These are phyloP conservation scores for Theretra japonica DNA, from an alignment of 2,888 invertebrate species.

Conservation along the genomic window DNA sequence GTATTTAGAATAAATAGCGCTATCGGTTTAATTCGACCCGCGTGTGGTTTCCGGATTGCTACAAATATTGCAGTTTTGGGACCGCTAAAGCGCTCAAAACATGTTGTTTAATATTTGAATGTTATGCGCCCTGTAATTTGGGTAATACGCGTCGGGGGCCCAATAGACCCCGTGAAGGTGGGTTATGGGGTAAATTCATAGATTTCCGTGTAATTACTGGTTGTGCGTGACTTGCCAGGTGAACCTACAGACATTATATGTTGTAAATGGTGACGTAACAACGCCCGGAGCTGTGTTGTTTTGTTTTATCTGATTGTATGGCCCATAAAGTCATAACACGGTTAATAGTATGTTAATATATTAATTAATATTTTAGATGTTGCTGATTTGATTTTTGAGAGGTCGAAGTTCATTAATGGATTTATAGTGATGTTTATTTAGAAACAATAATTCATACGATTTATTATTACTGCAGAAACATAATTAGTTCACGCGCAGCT, in stretches of 20 bases:
- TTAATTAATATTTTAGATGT: neutral
- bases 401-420: too few species aligned
- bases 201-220: slow-evolving; percentile 61
- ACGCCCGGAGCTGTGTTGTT: neutral
- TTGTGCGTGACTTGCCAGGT: slow-evolving; percentile 59
- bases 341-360: neutral
- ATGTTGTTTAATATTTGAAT: slow-evolving; percentile 27
- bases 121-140: slow-evolving; percentile 32
- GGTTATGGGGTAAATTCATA: slow-evolving; percentile 63
- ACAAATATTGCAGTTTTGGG: slow-evolving; percentile 24
- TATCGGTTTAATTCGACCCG: slow-evolving; percentile 21
- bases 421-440: too few species aligned
- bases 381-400: neutral
- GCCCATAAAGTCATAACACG: neutral
- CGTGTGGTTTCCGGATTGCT: slow-evolving; percentile 22
- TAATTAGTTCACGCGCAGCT: too few species aligned
- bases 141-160: slow-evolving; percentile 23
- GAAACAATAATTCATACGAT: too few species aligned
- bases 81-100: slow-evolving; percentile 17
- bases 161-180: slow-evolving; percentile 32
- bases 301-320: slow-evolving; percentile 7
- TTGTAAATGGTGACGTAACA: slow-evolving; percentile 12
- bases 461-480: too few species aligned
- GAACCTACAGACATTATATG: slow-evolving; percentile 31
- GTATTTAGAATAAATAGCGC: slow-evolving; percentile 16